phyloP scores from a whole-genome alignment of 2,888 invertebrate species.

The Phaonia tiefii region DNA sequence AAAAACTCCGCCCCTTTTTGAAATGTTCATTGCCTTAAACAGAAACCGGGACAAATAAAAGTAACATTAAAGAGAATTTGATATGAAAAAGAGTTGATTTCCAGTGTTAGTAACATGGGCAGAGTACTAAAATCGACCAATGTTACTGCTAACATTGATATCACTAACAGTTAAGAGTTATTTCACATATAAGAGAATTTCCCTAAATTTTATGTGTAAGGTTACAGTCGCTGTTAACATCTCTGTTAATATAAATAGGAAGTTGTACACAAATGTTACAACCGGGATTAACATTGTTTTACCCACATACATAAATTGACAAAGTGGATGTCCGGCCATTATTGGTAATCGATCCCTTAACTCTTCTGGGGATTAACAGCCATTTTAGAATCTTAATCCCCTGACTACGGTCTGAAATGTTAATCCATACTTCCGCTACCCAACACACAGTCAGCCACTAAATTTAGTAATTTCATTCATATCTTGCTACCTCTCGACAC shows the following conservation, averaged over 20 bases:
- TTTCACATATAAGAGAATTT: not conserved
- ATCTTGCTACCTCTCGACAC: not conserved
- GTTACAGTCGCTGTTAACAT: not conserved
- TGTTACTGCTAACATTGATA: too few relatives aligned
- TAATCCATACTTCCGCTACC: conserved; percentile 41
- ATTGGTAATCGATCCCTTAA: conserved; percentile 15
- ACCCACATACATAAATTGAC: not conserved
- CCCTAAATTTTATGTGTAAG: conserved; percentile 1
- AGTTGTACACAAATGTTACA: not conserved
- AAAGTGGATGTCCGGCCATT: too few relatives aligned
- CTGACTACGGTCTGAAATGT: conserved; percentile 19
- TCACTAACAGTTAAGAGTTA: too few relatives aligned
- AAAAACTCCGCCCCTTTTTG: conserved; percentile 30
- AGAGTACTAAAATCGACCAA: too few relatives aligned
- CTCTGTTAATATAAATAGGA: not conserved
- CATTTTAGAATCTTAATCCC: conserved; percentile 44
- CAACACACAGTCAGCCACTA: not conserved
- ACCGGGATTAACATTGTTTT: not conserved
- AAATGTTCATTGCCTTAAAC: not conserved
- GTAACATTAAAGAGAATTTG: not conserved
- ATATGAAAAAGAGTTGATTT: too few relatives aligned
- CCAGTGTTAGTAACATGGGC: too few relatives aligned
- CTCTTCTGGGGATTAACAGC: conserved; percentile 47
- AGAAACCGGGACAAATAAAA: not conserved
- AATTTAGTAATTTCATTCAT: conserved; percentile 40